A percentile compares a stretch with the other conserved stretches of the same genome.
Evolutionary conservation across 2,888 invertebrate species (phyloP).

Genomic region (Caenorhabditis zanzibari): DNA sequence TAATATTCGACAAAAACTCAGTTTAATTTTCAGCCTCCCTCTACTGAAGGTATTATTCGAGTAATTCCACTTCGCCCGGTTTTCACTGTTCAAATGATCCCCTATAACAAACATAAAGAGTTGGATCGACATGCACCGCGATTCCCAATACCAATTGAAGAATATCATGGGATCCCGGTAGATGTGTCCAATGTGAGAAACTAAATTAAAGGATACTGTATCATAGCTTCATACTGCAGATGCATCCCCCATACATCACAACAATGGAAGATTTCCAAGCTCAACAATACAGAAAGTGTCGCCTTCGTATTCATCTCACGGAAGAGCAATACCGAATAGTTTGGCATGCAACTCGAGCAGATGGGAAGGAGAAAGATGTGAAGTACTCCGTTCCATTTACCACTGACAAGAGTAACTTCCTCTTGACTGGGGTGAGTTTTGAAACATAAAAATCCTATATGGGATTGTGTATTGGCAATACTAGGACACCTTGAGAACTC

Average conservation of each 20-base stretch:
- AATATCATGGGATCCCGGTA: not conserved
- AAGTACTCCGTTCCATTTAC: conserved; percentile 43
- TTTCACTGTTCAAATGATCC: conserved; percentile 20
- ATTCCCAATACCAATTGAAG: not conserved
- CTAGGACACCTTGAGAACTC: no score
- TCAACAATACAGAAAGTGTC: not conserved
- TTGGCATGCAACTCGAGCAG: conserved; percentile 1
- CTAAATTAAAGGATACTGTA: not conserved
- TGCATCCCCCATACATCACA: not conserved
- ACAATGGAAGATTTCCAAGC: not conserved
- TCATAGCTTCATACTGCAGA: not conserved
- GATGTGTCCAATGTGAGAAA: not conserved
- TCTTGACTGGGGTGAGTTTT: not conserved
- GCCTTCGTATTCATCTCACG: not conserved
- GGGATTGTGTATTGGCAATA: no score
- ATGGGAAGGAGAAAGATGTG: not conserved
- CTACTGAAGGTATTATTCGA: not conserved
- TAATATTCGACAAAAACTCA: not conserved
- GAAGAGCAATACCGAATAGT: not conserved
- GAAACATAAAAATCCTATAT: not conserved
- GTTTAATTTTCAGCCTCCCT: not conserved
- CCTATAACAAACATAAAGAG: conserved; percentile 25
- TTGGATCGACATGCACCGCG: not conserved
- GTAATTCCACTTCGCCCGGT: conserved; percentile 34
- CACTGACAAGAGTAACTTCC: conserved; percentile 1